Percentiles rank a stretch among this genome's conserved stretches.
Evolutionary conservation across 2,888 invertebrate genomes (phyloP).

Genomic region (Drosophila yooni): DNA sequence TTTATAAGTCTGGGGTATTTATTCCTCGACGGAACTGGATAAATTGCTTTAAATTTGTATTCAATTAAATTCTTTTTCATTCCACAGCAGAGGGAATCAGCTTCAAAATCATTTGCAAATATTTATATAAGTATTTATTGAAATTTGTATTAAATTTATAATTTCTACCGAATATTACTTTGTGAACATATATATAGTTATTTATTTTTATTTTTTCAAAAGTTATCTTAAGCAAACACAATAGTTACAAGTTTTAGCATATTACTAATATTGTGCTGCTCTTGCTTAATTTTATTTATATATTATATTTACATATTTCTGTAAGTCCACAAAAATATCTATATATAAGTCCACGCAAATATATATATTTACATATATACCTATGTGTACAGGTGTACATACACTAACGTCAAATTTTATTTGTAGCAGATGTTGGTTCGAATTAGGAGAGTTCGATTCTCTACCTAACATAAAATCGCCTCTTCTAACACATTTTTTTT

Average conservation of each 20-base stretch:
- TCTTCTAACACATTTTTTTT: conserved; percentile 74
- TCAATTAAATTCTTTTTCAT: not conserved
- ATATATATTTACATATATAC: not conserved
- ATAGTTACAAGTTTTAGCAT: not conserved
- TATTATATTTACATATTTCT: not conserved
- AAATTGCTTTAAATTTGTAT: not conserved
- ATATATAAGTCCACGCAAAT: not conserved
- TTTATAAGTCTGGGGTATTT: not conserved
- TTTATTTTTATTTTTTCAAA: not conserved
- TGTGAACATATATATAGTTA: not conserved
- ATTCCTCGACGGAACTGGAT: not conserved
- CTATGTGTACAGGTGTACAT: not conserved
- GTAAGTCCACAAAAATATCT: not conserved
- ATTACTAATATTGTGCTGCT: not conserved
- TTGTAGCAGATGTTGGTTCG: not conserved
- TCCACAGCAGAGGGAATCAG: not conserved
- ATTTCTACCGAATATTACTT: not conserved
- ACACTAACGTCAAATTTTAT: not conserved
- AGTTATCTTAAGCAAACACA: not conserved
- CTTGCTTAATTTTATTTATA: not conserved
- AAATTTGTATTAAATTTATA: not conserved
- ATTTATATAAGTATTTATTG: not conserved
- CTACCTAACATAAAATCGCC: conserved; percentile 49
- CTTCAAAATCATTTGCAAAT: not conserved
- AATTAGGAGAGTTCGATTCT: not conserved